phyloP scores from a whole-genome alignment of 2,888 invertebrate species.

The Epirrhoe alternata region DNA sequence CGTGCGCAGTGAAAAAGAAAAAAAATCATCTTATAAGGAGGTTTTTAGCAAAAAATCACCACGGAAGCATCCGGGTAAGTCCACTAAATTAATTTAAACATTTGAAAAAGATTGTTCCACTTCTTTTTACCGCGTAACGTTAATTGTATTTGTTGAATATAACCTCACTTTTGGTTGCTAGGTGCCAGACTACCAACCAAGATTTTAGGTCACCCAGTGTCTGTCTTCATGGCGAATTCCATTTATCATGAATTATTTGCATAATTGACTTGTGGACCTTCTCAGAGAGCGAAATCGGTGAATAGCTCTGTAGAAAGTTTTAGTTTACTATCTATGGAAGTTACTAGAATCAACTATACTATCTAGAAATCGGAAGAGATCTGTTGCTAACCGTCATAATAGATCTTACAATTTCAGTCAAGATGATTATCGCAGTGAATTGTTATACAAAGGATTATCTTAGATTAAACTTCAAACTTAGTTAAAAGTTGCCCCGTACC shows the following conservation, averaged over 20 bases:
- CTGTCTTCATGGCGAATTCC: constrained; percentile 61
- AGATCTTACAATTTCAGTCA: not conserved
- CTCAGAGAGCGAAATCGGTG: constrained; percentile 43
- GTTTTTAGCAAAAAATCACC: constrained; percentile 64
- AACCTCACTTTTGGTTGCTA: constrained; percentile 57
- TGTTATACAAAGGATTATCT: too few species aligned
- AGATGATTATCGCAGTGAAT: not conserved
- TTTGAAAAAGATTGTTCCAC: constrained; percentile 40
- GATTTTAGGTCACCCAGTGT: constrained; percentile 79
- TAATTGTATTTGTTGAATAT: constrained; percentile 47
- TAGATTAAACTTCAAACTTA: too few species aligned
- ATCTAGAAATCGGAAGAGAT: not conserved
- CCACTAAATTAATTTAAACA: constrained; percentile 39
- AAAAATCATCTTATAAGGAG: constrained; percentile 62
- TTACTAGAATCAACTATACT: constrained; percentile 11
- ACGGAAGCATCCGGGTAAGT: constrained; percentile 84
- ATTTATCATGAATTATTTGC: constrained; percentile 60
- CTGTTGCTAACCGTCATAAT: not conserved
- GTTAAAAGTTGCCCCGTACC: too few species aligned
- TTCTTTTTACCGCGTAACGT: constrained; percentile 48
- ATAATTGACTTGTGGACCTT: constrained; percentile 47
- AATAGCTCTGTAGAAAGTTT: constrained; percentile 19
- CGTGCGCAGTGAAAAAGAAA: constrained; percentile 66
- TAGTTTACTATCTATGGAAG: constrained; percentile 1
- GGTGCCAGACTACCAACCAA: constrained; percentile 36